These are phyloP conservation scores for Lottia scabra DNA, from an alignment of 2,888 invertebrate genomes.

Conservation along the genomic window DNA sequence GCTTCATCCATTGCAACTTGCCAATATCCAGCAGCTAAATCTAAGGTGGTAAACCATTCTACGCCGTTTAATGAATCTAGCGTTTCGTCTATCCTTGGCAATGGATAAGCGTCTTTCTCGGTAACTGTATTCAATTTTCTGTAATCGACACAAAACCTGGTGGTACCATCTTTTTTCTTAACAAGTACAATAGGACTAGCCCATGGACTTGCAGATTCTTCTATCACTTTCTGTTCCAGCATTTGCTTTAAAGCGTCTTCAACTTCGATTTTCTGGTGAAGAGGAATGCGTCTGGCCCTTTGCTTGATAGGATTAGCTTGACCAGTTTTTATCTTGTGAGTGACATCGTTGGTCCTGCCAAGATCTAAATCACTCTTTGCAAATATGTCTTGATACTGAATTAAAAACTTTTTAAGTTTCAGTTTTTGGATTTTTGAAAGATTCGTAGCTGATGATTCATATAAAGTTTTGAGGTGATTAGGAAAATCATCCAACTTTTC, in stretches of 20 bases:
- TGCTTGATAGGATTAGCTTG: slow-evolving; percentile 19
- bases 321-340: slow-evolving; percentile 15
- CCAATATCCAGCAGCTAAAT: slow-evolving; percentile 40
- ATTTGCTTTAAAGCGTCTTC: slow-evolving; percentile 6
- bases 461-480: too few relatives aligned
- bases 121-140: slow-evolving; percentile 20
- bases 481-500: too few relatives aligned
- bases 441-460: too few relatives aligned
- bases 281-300: background rate
- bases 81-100: slow-evolving; percentile 28
- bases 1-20: slow-evolving; percentile 35
- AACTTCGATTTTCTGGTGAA: background rate
- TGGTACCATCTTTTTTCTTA: slow-evolving; percentile 19
- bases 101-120: slow-evolving; percentile 20
- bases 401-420: slow-evolving; percentile 9
- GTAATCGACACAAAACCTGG: slow-evolving; percentile 28
- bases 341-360: slow-evolving; percentile 10
- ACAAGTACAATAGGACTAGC: slow-evolving; percentile 27
- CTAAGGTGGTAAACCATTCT: slow-evolving; percentile 33
- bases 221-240: slow-evolving; percentile 17
- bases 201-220: slow-evolving; percentile 15
- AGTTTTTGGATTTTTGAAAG: slow-evolving; percentile 1
- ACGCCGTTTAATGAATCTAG: slow-evolving; percentile 35
- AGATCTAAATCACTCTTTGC: slow-evolving; percentile 14
- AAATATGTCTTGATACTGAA: slow-evolving; percentile 15